Evolutionary conservation across 2,888 invertebrate genomes (phyloP), one percentile per base, ranked within the genome.

Genomic region (Drosophila hamatofila): DNA sequence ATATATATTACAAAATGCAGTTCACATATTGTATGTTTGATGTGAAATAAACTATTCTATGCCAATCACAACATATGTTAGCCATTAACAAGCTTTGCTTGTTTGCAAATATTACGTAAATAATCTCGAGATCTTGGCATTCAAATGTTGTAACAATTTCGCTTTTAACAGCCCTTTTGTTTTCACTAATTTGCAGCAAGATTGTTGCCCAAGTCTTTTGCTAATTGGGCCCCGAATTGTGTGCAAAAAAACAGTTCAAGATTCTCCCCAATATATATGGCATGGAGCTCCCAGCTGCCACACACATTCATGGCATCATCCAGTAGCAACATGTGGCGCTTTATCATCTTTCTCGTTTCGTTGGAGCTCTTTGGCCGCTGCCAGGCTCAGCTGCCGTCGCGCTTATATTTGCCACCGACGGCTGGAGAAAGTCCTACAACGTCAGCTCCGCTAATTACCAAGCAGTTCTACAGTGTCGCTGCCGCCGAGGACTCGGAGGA

Each of bases 391-490:
- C n/a, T 16, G 25, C 61, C 74, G 14, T 48, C 76, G 11, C 71
- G 65, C 3, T 55, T 57, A 37, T 89, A 87, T 54, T 27, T 83
- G 52, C 89, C 85, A 7, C 71, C 84, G 33, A 35, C 44, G 21
- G 48, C 42, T 25, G 39, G 46, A 42, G 74, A 60, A 42, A 57
- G 18, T 46, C 9, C 35, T 2, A 18, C 60, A 9, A 21, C 79
- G 0, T 71, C 83, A 0, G 77, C 81, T 35, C 91, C 93, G 8
- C 80, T 91, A 11, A 79, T 93, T 35, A 91, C 90, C 14, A 93
- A 93, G 39, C 91, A 92, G 52, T 93, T 93, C 76, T 93, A 89
- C 23, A 74, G 90, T 35, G 83, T 92, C 16, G 91, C 92, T 2
- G 91, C 93, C 1, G 92, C 92, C 0, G 92, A 93, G 70, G 92